Evolutionary conservation across 2,888 invertebrate genomes (phyloP).

Genomic region (Chesias legatella): DNA sequence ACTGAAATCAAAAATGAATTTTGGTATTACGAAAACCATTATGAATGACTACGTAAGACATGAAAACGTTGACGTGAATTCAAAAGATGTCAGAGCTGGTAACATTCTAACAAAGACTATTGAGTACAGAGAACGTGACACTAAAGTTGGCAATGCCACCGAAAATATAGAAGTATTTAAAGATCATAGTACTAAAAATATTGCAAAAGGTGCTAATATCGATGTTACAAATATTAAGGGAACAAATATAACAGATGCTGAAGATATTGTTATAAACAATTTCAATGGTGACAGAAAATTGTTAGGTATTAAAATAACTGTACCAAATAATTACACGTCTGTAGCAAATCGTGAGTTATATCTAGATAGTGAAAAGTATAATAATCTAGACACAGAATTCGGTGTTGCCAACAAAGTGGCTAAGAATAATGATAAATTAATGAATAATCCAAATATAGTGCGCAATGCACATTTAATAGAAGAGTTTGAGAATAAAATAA

Average conservation of each 20-base stretch:
- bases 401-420: neutral
- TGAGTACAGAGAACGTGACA: neutral
- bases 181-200: neutral
- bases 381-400: neutral
- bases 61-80: too few species aligned
- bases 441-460: slow-evolving; percentile 28
- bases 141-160: neutral
- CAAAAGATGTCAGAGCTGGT: too few species aligned
- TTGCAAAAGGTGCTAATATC: neutral
- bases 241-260: neutral
- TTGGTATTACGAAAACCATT: too few species aligned
- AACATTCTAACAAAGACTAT: too few species aligned
- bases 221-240: neutral
- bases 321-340: slow-evolving; percentile 7
- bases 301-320: slow-evolving; percentile 15
- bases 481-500: slow-evolving; percentile 30
- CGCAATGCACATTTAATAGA: slow-evolving; percentile 29
- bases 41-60: too few species aligned
- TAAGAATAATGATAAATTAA: slow-evolving; percentile 1
- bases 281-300: slow-evolving; percentile 1
- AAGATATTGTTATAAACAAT: neutral
- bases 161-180: neutral
- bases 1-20: too few species aligned
- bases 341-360: too few species aligned
- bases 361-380: neutral